A percentile compares a stretch with the other conserved stretches of the same genome.
Conservation (phyloP, 2,113 vertebrate species). For the Epinephelus cyanopodus region DNA sequence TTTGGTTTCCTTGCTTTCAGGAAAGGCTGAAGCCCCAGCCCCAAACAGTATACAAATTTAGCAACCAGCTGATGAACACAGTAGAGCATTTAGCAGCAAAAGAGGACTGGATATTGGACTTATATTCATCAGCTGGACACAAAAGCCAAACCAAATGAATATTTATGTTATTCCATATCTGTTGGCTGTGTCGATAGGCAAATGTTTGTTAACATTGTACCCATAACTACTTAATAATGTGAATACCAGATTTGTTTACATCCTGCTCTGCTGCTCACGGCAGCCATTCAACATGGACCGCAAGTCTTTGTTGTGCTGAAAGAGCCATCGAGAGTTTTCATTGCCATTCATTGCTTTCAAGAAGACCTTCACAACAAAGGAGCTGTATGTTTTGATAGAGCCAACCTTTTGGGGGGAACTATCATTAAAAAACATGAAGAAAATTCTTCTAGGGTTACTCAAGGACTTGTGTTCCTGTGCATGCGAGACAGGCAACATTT, state of each 20-base stretch:
- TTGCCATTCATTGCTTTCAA: neutral
- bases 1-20: neutral
- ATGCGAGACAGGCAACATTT: conserved; percentile 9
- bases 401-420: neutral
- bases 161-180: neutral
- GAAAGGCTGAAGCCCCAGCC: too few species aligned
- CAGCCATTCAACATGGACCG: too few species aligned
- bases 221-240: neutral
- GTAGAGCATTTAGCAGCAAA: too few species aligned
- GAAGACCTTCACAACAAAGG: neutral
- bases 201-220: neutral
- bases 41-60: too few species aligned
- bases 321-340: neutral
- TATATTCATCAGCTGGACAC: neutral
- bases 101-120: neutral
- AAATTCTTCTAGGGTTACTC: neutral
- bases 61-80: too few species aligned
- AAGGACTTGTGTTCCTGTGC: neutral
- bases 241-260: neutral
- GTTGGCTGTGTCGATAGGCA: neutral
- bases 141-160: neutral
- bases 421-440: neutral
- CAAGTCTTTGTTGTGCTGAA: neutral
- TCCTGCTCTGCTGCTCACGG: neutral
- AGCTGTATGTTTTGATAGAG: neutral